A percentile compares a stretch with the other conserved stretches of the same genome.
Conservation (phyloP, 1,140 invertebrate genomes). For the Tachypleus tridentatus region DNA sequence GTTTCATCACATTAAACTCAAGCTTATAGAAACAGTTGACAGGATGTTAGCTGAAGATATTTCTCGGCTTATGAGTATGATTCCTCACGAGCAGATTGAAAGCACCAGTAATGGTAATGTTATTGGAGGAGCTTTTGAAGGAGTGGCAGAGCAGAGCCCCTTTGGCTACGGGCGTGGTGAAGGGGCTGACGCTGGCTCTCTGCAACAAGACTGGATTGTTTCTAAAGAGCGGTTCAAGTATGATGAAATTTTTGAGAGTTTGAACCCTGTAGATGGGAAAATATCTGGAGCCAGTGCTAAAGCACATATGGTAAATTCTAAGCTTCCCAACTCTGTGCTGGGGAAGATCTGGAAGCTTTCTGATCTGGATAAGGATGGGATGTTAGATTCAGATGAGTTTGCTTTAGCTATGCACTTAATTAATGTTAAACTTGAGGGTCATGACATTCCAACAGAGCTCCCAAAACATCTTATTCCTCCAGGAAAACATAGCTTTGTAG, state of each 20-base stretch:
- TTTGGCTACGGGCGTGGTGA: slow-evolving; percentile 94
- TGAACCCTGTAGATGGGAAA: slow-evolving; percentile 86
- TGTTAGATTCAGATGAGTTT: slow-evolving; percentile 92
- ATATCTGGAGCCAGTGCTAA: slow-evolving; percentile 70
- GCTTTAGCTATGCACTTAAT: slow-evolving; percentile 98
- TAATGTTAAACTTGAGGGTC: slow-evolving; percentile 81
- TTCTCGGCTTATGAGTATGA: slow-evolving; percentile 84
- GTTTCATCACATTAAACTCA: slow-evolving; percentile 83
- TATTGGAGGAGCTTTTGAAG: slow-evolving; percentile 25
- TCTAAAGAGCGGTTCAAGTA: slow-evolving; percentile 74
- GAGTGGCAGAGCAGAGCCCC: slow-evolving; percentile 18
- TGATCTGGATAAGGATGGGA: slow-evolving; percentile 93
- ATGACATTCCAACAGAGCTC: slow-evolving; percentile 80
- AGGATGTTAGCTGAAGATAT: slow-evolving; percentile 95
- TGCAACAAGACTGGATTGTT: slow-evolving; percentile 95
- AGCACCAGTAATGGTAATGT: slow-evolving; percentile 16
- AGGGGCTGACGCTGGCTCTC: slow-evolving; percentile 88
- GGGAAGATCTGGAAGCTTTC: slow-evolving; percentile 97
- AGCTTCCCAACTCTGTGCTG: slow-evolving; percentile 91
- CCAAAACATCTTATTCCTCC: slow-evolving; percentile 93
- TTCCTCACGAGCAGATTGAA: slow-evolving; percentile 50
- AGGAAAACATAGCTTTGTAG: slow-evolving; percentile 19
- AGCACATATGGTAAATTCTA: slow-evolving; percentile 91
- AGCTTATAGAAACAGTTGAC: slow-evolving; percentile 88
- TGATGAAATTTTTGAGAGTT: slow-evolving; percentile 71